Evolutionary conservation across 1,140 invertebrate genomes (phyloP), one percentile per base, ranked within the genome.

Genomic region (Drosophila dunni): DNA sequence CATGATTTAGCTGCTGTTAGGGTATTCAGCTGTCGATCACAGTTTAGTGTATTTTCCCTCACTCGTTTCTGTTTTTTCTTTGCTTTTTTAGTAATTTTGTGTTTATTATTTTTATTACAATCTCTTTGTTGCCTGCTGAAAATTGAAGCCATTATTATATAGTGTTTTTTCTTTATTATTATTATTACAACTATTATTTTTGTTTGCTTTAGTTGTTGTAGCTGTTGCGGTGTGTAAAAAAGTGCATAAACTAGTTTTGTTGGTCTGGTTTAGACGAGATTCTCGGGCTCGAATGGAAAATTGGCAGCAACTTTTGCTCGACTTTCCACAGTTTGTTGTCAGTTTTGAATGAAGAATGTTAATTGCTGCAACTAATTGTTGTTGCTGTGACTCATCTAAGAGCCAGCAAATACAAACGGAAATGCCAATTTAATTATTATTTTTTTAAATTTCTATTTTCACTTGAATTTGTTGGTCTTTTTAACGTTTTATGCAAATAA

Each of bases 101-200:
- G 46, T 38, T 11, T 62, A 56, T 63, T 61, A 63, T 78, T 71
- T 74, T 81, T 85, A 81, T 84, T 86, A 88, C 82, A 82, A 82
- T 88, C 82, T 86, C 74, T 83, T 88, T 84, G 74, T 58, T 53
- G 64, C 51, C 51, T 58, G 65, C 46, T 78, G 65, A 75, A 86
- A 86, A 85, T 85, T 86, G 82, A 81, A 86, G 82, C 76, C 84
- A 88, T 88, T 88, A 88, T 89, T 80, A 89, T 80, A 74, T 66
- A 71, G 71, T 44, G 69, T 73, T 54, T 57, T 81, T 79, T 33
- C 42, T 9, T 68, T 61, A 13, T 76, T 78, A 63, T 65, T 67
- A 46, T 60, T 64, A 50, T 69, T 53, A 46, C 57, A 38, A 13
- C 11, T 75, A 34, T 60, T 60, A 36, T 42, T 63, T 51, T 40